Percentiles rank a stretch among this genome's conserved stretches.
Conservation (phyloP, 1,140 invertebrate genomes). For the Drosophila mojavensis region DNA sequence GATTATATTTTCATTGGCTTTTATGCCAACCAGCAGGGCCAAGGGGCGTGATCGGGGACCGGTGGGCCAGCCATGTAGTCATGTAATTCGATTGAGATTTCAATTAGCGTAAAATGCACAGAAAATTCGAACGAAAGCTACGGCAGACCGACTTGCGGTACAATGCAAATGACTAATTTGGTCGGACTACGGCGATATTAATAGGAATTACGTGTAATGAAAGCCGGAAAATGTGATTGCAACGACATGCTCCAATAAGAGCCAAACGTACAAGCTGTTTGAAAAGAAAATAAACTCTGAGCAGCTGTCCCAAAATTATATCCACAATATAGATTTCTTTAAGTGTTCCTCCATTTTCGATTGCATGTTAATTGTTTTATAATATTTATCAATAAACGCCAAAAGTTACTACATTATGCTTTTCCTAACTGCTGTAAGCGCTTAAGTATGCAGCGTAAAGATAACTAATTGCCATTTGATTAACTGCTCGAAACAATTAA, state of each 20-base stretch:
- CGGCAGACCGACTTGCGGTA: neutral
- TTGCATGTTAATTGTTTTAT: neutral
- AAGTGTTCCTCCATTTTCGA: too few relatives aligned
- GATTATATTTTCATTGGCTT: slow-evolving; percentile 81
- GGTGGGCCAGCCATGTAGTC: slow-evolving; percentile 35
- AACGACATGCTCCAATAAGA: too few relatives aligned
- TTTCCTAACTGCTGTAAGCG: neutral
- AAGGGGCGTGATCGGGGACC: neutral
- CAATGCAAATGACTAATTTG: slow-evolving; percentile 17
- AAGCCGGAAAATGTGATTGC: neutral
- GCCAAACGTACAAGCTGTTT: too few relatives aligned
- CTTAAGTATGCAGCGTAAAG: slow-evolving; percentile 19
- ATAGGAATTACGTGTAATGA: slow-evolving; percentile 15
- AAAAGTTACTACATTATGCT: neutral
- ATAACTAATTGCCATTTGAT: slow-evolving; percentile 70
- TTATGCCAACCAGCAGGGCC: slow-evolving; percentile 39
- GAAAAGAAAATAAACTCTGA: too few relatives aligned
- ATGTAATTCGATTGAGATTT: slow-evolving; percentile 80
- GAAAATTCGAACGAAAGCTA: slow-evolving; percentile 23
- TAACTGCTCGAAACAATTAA: slow-evolving; percentile 62
- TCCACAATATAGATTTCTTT: too few relatives aligned
- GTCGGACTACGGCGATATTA: neutral
- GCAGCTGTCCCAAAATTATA: too few relatives aligned
- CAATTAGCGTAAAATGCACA: slow-evolving; percentile 77
- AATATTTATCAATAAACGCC: neutral